These are phyloP conservation scores for Hypolimnas misippus DNA, from an alignment of 2,888 invertebrate species.

Conservation along the genomic window DNA sequence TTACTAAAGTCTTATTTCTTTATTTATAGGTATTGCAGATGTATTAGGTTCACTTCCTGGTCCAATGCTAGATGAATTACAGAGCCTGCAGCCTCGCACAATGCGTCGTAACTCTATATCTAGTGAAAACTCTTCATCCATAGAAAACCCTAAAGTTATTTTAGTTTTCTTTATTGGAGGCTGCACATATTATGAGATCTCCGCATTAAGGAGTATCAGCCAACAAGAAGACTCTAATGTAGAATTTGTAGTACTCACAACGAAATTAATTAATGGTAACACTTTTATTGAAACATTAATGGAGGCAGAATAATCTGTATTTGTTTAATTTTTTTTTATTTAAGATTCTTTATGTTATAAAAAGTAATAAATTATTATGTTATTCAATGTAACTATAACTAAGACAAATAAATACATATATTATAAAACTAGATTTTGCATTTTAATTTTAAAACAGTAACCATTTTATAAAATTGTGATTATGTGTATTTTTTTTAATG, in stretches of 20 bases:
- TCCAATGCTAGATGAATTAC: conserved; percentile 87
- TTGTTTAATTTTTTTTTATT: conserved; percentile 6
- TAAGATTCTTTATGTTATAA: conserved; percentile 20
- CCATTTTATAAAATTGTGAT: neutral
- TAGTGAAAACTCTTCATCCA: conserved; percentile 81
- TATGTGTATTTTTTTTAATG: neutral
- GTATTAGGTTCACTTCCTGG: conserved; percentile 93
- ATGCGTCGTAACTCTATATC: conserved; percentile 83
- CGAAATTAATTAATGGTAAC: conserved; percentile 95
- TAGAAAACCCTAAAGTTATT: conserved; percentile 88
- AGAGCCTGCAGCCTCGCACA: conserved; percentile 83
- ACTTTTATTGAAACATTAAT: conserved; percentile 91
- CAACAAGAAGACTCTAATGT: conserved; percentile 92
- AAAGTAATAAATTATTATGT: conserved; percentile 24
- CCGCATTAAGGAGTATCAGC: conserved; percentile 88
- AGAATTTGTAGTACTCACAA: conserved; percentile 95
- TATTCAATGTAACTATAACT: neutral
- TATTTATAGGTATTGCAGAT: conserved; percentile 88
- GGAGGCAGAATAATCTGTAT: conserved; percentile 68
- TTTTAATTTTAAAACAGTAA: conserved; percentile 5
- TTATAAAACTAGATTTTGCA: neutral
- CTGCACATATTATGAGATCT: conserved; percentile 97
- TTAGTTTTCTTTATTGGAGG: conserved; percentile 98
- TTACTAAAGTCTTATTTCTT: too few relatives aligned
- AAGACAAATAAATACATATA: conserved; percentile 1